A percentile compares a stretch with the other conserved stretches of the same genome.
Evolutionary conservation across 2,888 invertebrate genomes (phyloP).

Genomic region (Acanthosoma haemorrhoidale): DNA sequence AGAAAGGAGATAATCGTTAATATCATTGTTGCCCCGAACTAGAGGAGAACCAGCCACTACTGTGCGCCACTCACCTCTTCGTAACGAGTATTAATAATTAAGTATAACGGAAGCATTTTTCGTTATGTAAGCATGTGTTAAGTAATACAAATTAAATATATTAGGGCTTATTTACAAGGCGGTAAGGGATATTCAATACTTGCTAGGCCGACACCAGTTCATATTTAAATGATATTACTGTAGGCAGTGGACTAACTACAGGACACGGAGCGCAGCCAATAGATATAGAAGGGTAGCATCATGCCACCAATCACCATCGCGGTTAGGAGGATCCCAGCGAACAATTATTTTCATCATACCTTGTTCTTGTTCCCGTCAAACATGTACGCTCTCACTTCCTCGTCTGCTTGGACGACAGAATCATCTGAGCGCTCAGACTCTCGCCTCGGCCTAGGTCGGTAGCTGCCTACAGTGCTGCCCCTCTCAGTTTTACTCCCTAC

Average conservation of each 20-base stretch:
- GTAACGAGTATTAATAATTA: not conserved
- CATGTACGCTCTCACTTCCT: slow-evolving; percentile 57
- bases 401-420: slow-evolving; percentile 48
- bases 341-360: slow-evolving; percentile 24
- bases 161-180: not conserved
- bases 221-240: not conserved
- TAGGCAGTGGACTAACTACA: not conserved
- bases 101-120: not conserved
- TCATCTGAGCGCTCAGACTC: slow-evolving; percentile 35
- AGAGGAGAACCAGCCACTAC: slow-evolving; percentile 12
- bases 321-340: not conserved
- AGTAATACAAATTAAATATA: not conserved
- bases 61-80: not conserved
- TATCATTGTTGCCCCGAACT: slow-evolving; percentile 8
- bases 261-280: not conserved
- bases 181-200: not conserved
- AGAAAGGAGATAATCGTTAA: not conserved
- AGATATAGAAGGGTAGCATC: slow-evolving; percentile 3
- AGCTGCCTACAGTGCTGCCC: not conserved
- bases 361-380: slow-evolving; percentile 34
- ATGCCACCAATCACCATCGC: not conserved
- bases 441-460: slow-evolving; percentile 9
- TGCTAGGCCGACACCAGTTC: not conserved
- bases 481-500: not conserved
- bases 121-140: slow-evolving; percentile 7